Evolutionary conservation across 2,797 vertebrate species (phyloP).

Genomic region (Manis crassicaudata): DNA sequence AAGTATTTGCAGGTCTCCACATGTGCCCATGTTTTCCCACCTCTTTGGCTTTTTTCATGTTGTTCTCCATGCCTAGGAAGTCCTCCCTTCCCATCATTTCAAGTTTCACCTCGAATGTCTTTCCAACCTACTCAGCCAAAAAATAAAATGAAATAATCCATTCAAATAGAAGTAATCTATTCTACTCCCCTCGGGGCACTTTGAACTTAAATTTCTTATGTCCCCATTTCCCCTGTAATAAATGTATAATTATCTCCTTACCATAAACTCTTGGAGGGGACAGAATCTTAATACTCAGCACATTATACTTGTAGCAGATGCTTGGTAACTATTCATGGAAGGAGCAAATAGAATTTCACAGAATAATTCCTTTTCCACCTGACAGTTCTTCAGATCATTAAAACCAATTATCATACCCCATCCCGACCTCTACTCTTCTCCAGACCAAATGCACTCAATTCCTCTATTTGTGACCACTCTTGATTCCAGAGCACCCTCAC

Average conservation of each 20-base stretch:
- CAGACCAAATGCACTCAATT: neutral
- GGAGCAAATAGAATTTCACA: neutral
- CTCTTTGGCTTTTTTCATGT: neutral
- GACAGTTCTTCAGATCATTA: neutral
- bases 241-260: neutral
- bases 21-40: neutral
- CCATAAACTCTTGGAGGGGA: neutral
- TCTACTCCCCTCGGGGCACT: neutral
- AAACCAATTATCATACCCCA: neutral
- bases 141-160: neutral
- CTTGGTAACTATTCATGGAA: neutral
- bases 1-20: neutral
- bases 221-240: neutral
- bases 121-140: neutral
- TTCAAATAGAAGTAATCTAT: neutral
- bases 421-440: neutral
- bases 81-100: neutral
- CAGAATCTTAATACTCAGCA: neutral
- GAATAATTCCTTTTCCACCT: neutral
- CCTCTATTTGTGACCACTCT: neutral
- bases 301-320: neutral
- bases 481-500: neutral
- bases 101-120: neutral
- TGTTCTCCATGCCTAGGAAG: neutral
- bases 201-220: neutral